Conservation (phyloP, 2,888 invertebrate species). For the Campopleginae sp. region DNA sequence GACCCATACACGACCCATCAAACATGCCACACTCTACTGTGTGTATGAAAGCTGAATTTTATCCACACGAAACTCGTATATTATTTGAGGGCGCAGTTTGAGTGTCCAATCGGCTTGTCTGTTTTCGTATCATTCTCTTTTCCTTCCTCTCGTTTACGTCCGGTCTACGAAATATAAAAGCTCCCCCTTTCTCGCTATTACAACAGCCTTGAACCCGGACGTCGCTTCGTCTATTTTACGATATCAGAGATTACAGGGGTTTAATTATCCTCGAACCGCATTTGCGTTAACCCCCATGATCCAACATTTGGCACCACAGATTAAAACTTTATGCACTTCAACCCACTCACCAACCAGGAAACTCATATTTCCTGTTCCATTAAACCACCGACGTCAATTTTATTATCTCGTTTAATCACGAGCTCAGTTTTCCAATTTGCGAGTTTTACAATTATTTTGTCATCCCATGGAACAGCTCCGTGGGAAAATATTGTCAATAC, state of each 20-base stretch:
- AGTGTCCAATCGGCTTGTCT: conserved; percentile 27
- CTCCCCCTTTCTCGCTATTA: conserved; percentile 10
- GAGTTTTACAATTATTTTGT: background rate
- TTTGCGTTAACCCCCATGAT: conserved; percentile 17
- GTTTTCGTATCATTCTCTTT: conserved; percentile 32
- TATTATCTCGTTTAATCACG: background rate
- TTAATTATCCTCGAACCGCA: conserved; percentile 59
- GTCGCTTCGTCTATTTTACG: conserved; percentile 44
- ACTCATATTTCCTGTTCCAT: background rate
- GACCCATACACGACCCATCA: background rate
- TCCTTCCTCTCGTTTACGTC: background rate
- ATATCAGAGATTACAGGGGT: conserved; percentile 61
- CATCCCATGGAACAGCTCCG: background rate
- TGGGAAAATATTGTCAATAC: background rate
- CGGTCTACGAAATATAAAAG: conserved; percentile 13
- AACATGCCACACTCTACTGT: background rate
- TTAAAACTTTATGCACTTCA: conserved; percentile 37
- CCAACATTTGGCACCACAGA: conserved; percentile 18
- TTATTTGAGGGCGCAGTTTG: conserved; percentile 47
- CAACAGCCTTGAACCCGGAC: conserved; percentile 38
- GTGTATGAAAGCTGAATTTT: background rate
- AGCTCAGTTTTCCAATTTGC: background rate
- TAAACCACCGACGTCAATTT: background rate
- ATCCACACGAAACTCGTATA: conserved; percentile 49
- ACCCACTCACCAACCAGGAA: background rate